Conservation (phyloP, 2,797 vertebrate genomes). For the Gymnoscopelus microlampas region DNA sequence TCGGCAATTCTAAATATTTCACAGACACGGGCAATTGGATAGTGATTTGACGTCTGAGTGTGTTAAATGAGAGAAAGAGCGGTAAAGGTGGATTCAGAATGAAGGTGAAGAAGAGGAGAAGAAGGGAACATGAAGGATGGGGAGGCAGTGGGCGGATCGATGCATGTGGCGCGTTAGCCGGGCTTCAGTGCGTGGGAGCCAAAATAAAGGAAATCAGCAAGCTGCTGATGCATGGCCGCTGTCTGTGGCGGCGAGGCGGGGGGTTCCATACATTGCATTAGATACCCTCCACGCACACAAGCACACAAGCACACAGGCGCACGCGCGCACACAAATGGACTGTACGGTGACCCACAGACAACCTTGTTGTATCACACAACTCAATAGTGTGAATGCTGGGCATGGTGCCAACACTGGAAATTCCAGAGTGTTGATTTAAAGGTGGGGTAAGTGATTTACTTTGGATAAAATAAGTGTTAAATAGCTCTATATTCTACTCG, state of each 20-base stretch:
- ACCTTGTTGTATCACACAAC: slow-evolving; percentile 44
- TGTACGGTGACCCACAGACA: slow-evolving; percentile 56
- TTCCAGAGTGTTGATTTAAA: no score
- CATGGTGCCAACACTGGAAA: slow-evolving; percentile 29
- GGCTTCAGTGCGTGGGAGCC: slow-evolving; percentile 64
- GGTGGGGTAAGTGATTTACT: no score
- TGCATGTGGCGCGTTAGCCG: slow-evolving; percentile 60
- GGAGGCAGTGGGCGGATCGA: slow-evolving; percentile 58
- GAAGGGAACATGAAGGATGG: slow-evolving; percentile 51
- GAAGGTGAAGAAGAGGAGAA: slow-evolving; percentile 64
- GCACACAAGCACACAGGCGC: no score
- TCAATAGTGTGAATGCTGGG: slow-evolving; percentile 25
- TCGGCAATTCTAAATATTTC: slow-evolving; percentile 60
- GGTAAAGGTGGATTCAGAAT: slow-evolving; percentile 69
- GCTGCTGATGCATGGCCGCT: slow-evolving; percentile 37
- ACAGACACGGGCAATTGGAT: slow-evolving; percentile 74
- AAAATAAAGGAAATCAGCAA: slow-evolving; percentile 59
- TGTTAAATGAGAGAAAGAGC: slow-evolving; percentile 73
- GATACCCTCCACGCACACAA: no score
- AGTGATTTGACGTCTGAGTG: slow-evolving; percentile 76
- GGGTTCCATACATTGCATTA: no score
- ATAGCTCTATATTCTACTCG: no score
- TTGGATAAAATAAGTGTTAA: no score
- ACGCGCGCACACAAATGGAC: background rate
- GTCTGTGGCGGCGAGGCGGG: background rate